Evolutionary conservation across 2,797 vertebrate genomes (phyloP).

Genomic region (Alectoris magna): DNA sequence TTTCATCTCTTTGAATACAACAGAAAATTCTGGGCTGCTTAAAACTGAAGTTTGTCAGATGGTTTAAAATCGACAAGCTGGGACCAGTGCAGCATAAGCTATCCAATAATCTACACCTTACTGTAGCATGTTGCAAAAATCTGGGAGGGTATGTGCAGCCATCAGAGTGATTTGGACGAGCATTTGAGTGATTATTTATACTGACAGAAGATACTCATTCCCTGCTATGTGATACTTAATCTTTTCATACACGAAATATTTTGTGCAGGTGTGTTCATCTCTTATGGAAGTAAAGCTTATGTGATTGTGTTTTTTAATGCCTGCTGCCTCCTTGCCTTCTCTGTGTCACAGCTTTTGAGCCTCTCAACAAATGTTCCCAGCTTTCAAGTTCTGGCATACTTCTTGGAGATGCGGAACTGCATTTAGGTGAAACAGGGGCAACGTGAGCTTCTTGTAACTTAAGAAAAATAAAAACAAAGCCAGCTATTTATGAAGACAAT

Average conservation of each 20-base stretch:
- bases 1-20: background rate
- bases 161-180: background rate
- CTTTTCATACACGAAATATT: background rate
- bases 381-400: background rate
- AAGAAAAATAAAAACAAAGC: background rate
- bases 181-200: background rate
- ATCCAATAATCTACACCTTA: background rate
- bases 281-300: background rate
- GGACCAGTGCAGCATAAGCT: background rate
- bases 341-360: background rate
- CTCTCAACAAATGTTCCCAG: background rate
- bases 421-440: background rate
- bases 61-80: background rate
- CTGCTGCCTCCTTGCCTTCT: fast-evolving
- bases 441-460: background rate
- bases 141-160: background rate
- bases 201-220: background rate
- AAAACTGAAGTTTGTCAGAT: background rate
- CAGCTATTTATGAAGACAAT: background rate
- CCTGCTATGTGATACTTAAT: background rate
- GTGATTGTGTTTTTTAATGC: background rate
- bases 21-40: background rate
- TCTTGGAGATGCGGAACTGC: background rate
- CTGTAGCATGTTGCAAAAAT: background rate
- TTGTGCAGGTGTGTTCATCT: background rate